Evolutionary conservation across 2,888 invertebrate genomes (phyloP), one percentile per base, ranked within the genome.

Genomic region (Amblyteles armatorius): DNA sequence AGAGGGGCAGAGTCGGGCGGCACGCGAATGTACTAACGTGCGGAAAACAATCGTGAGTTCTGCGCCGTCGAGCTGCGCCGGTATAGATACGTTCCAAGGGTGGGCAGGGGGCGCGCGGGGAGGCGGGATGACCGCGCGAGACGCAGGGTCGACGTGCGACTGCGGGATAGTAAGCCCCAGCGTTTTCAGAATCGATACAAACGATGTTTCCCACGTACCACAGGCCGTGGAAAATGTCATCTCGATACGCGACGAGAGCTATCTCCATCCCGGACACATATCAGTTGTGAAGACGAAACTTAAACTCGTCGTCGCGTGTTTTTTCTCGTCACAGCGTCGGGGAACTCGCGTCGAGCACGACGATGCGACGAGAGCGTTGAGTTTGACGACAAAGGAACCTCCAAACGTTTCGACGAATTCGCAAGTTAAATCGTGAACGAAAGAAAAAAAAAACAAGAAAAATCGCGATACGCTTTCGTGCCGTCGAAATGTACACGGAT

Each of bases 181-280:
- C 63, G 78, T 81, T 82, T 86, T 44, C 78, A 74, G 82, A 88
- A 88, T 88, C 88, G 88, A 88, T 88, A 88, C 72, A 84, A 83
- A 81, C 82, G 69, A 87, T 87, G 87, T 87, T 85, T 81, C 85
- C 78, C 74, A 52, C 74, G 74, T 48, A 80, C 33, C 50, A n/a
- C 52, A 68, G 72, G 33, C 78, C 79, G 82, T 82, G 79, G 78
- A 87, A 87, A 85, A 85, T 86, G 82, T 83, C 80, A 84, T 83
- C 86, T 73, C 82, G 79, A 83, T 86, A 77, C 72, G 71, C 81
- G 79, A 52, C 57, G 36, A 52, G 71, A 79, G 67, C 29, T n/a
- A 60, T 57, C 33, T 68, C 71, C 13, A 72, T 74, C 77, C 29
- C 72, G 79, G 76, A 52, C 71, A 79, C 50, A 65, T 73, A 76